Conservation (phyloP, 2,888 invertebrate genomes). For the Eupithecia inturbata region DNA sequence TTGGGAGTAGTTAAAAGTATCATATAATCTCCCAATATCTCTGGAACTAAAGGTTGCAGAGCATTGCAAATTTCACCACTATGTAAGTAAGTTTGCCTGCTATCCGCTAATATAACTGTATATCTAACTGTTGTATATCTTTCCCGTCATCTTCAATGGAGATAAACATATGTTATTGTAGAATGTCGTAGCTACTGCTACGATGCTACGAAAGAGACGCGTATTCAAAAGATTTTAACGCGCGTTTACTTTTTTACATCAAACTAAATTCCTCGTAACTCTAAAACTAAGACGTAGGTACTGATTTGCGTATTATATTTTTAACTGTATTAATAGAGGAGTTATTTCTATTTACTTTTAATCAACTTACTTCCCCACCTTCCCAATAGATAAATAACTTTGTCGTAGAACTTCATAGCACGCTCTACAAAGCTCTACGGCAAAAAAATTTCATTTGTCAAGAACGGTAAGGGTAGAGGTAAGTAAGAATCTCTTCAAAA, state of each 20-base stretch:
- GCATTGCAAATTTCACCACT: not conserved
- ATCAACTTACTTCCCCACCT: not conserved
- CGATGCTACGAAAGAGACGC: not conserved
- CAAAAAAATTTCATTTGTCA: not conserved
- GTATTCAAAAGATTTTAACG: conserved; percentile 1
- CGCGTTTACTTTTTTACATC: not conserved
- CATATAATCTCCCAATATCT: too few relatives aligned
- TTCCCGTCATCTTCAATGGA: not conserved
- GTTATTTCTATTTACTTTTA: not conserved
- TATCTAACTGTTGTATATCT: not conserved
- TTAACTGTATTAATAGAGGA: not conserved
- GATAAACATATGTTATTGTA: not conserved
- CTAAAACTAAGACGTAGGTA: not conserved
- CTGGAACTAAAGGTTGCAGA: too few relatives aligned
- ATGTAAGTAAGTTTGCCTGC: not conserved
- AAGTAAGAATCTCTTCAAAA: too few relatives aligned
- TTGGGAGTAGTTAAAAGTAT: too few relatives aligned
- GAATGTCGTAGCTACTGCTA: not conserved
- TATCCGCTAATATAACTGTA: not conserved
- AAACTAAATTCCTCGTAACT: not conserved
- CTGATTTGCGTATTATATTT: not conserved
- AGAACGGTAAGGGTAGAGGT: not conserved
- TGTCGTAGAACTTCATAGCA: not conserved
- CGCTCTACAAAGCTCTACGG: not conserved
- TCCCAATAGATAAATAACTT: not conserved